Percentiles rank a stretch among this genome's conserved stretches.
These are phyloP conservation scores for Drosophila arawakana DNA, from an alignment of 1,140 invertebrate species.

Conservation along the genomic window DNA sequence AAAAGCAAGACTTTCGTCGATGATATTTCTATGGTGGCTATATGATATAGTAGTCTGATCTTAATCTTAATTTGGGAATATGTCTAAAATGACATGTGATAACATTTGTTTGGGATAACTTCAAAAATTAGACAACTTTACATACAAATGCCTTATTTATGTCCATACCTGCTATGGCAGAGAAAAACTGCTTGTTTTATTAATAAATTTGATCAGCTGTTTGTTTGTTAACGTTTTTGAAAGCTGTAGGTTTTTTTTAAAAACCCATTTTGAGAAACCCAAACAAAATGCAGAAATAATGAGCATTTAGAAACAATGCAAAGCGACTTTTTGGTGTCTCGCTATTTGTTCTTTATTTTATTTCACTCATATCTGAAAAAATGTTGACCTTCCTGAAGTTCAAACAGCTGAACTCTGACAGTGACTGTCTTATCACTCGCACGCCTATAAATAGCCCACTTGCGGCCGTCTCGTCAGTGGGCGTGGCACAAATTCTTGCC, in stretches of 20 bases:
- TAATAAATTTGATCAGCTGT: not conserved
- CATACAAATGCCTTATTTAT: too few species aligned
- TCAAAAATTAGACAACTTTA: too few species aligned
- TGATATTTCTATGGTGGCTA: too few species aligned
- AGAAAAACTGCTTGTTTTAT: too few species aligned
- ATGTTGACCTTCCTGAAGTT: slow-evolving; percentile 69
- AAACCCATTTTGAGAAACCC: too few species aligned
- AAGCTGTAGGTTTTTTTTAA: not conserved
- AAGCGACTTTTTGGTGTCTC: not conserved
- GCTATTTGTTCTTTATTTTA: not conserved
- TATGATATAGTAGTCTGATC: too few species aligned
- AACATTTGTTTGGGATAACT: too few species aligned
- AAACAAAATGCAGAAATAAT: too few species aligned
- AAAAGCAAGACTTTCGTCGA: too few species aligned
- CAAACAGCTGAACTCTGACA: slow-evolving; percentile 78
- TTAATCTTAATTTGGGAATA: too few species aligned
- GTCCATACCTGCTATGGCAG: too few species aligned
- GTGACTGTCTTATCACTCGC: slow-evolving; percentile 56
- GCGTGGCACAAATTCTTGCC: slow-evolving; percentile 45
- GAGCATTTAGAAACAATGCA: slow-evolving; percentile 2
- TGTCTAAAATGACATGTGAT: too few species aligned
- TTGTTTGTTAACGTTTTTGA: not conserved
- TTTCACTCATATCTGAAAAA: not conserved
- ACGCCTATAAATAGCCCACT: slow-evolving; percentile 52
- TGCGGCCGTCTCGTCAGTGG: slow-evolving; percentile 47